Evolutionary conservation across 2,797 vertebrate genomes (phyloP).

Genomic region (Hippopotamyrus pictus): DNA sequence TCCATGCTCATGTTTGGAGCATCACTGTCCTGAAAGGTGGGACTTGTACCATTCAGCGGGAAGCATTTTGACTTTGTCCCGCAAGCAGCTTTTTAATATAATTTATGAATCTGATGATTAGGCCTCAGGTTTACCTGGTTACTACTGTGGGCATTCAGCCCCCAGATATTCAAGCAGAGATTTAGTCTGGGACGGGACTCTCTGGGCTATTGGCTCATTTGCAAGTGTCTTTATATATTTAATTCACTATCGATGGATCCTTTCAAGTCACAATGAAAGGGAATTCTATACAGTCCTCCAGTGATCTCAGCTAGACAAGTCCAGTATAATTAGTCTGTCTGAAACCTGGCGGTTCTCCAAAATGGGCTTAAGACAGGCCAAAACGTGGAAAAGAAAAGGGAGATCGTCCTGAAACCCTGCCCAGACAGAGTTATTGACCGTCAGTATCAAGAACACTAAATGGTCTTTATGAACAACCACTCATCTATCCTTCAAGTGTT

Average conservation of each 20-base stretch:
- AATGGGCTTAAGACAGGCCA: background rate
- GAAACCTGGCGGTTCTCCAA: background rate
- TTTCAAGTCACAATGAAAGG: constrained; percentile 17
- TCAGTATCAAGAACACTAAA: background rate
- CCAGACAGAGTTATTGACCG: background rate
- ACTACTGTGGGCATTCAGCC: background rate
- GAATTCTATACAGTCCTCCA: constrained; percentile 13
- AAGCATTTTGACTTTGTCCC: background rate
- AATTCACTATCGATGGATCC: background rate
- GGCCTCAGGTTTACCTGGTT: background rate
- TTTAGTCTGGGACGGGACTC: background rate
- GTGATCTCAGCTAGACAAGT: constrained; percentile 13
- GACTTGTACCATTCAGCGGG: background rate
- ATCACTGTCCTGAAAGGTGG: background rate
- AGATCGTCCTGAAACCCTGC: background rate
- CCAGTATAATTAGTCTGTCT: constrained; percentile 13
- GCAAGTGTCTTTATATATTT: constrained; percentile 7
- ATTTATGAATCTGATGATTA: background rate
- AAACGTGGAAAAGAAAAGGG: background rate
- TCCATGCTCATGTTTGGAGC: background rate
- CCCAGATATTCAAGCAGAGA: background rate
- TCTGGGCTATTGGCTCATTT: background rate
- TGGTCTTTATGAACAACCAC: background rate
- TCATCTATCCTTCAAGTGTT: background rate
- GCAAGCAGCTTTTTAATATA: background rate